phyloP scores from a whole-genome alignment of 2,113 vertebrate genomes.

The Grammomys dolichurus region DNA sequence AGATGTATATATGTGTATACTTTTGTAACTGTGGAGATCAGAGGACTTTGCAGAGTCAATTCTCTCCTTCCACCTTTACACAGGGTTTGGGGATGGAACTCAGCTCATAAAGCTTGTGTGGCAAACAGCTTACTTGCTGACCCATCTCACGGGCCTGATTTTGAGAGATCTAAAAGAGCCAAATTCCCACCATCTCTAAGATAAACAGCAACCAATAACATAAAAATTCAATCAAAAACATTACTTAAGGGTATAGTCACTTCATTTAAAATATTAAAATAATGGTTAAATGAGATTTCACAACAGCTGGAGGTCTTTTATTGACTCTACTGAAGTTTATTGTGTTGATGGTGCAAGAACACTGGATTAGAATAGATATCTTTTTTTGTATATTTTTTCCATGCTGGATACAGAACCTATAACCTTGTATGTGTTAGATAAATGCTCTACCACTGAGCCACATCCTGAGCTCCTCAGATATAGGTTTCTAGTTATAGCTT shows the following conservation, averaged over 20 bases:
- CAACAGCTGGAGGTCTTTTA: background rate
- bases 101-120: background rate
- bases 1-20: too few relatives aligned
- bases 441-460: background rate
- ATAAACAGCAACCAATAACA: background rate
- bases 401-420: background rate
- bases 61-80: background rate
- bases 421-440: background rate
- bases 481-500: background rate
- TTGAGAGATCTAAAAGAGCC: background rate
- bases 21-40: background rate
- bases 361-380: background rate
- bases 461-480: background rate
- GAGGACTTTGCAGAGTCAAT: background rate
- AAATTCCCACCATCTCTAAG: constrained; percentile 5
- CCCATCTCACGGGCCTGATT: background rate
- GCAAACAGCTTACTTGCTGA: background rate
- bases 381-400: background rate
- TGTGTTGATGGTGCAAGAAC: background rate
- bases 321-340: background rate
- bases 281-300: background rate
- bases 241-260: background rate
- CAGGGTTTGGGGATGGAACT: background rate
- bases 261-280: constrained; percentile 28
- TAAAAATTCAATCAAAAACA: constrained; percentile 21